Conservation (phyloP, 2,113 vertebrate species). For the Pseudopodoces humilis region DNA sequence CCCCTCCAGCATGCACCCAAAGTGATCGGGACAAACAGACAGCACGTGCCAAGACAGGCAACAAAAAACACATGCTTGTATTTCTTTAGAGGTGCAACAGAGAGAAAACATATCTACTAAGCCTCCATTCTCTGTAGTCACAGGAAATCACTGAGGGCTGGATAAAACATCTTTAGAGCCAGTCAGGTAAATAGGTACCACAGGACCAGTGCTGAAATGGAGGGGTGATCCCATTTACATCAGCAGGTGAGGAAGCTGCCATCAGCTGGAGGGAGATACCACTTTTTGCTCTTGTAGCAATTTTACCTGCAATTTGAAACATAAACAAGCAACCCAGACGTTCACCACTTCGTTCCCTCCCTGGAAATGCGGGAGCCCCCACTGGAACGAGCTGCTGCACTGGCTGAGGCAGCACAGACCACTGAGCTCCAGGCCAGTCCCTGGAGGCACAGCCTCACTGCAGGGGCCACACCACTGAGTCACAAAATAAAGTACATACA, state of each 20-base stretch:
- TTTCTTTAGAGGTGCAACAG: not conserved
- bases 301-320: not conserved
- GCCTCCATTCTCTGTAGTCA: not conserved
- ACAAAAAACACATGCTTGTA: not conserved
- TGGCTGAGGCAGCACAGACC: not conserved
- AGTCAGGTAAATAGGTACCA: not conserved
- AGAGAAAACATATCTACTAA: not conserved
- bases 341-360: not conserved
- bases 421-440: not conserved
- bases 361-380: not conserved
- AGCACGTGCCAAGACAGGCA: not conserved
- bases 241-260: not conserved
- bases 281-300: not conserved
- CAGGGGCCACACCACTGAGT: not conserved
- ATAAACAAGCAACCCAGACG: not conserved
- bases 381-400: not conserved
- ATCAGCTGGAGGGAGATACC: not conserved
- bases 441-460: not conserved
- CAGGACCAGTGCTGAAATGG: not conserved
- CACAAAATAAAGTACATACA: not conserved
- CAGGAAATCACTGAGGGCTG: not conserved
- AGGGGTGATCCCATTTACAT: not conserved
- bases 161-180: not conserved
- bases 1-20: not conserved
- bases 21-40: not conserved